Percentiles rank a stretch among this genome's conserved stretches.
These are phyloP conservation scores for Tenualosa thibaudeaui DNA, from an alignment of 2,797 vertebrate species.

Conservation along the genomic window DNA sequence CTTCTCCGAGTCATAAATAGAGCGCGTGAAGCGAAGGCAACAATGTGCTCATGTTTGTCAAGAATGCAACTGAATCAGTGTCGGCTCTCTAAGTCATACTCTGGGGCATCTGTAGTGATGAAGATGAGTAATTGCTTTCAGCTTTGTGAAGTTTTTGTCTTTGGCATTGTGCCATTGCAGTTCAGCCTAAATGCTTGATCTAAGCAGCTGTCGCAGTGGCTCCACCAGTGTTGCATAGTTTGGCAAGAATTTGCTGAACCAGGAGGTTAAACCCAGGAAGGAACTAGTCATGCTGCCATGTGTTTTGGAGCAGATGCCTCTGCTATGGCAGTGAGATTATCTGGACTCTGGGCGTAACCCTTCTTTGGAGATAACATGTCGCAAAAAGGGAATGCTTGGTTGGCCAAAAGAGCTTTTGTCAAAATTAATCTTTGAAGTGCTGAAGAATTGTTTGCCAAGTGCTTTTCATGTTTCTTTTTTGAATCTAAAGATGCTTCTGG, in stretches of 20 bases:
- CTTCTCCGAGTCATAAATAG: too few relatives aligned
- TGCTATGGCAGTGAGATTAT: background rate
- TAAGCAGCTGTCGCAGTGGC: background rate
- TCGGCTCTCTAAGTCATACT: too few relatives aligned
- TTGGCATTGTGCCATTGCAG: background rate
- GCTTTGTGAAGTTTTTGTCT: too few relatives aligned
- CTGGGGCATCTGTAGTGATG: too few relatives aligned
- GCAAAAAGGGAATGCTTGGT: background rate
- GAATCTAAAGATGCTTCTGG: background rate
- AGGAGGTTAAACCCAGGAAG: constrained; percentile 54
- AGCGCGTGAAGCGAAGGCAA: too few relatives aligned
- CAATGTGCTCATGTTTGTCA: too few relatives aligned
- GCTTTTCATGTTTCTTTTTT: background rate
- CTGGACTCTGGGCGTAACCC: background rate
- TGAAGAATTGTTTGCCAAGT: background rate
- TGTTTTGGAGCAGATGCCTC: constrained; percentile 43
- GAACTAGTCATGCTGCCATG: constrained; percentile 47
- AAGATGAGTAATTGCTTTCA: too few relatives aligned
- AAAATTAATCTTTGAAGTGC: background rate
- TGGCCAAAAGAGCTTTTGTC: background rate
- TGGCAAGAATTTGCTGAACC: constrained; percentile 54
- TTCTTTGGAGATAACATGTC: background rate
- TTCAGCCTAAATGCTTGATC: background rate
- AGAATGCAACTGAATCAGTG: too few relatives aligned
- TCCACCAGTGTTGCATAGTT: constrained; percentile 37